Conservation (phyloP, 2,797 vertebrate genomes). For the Paramormyrops hopkinsi region DNA sequence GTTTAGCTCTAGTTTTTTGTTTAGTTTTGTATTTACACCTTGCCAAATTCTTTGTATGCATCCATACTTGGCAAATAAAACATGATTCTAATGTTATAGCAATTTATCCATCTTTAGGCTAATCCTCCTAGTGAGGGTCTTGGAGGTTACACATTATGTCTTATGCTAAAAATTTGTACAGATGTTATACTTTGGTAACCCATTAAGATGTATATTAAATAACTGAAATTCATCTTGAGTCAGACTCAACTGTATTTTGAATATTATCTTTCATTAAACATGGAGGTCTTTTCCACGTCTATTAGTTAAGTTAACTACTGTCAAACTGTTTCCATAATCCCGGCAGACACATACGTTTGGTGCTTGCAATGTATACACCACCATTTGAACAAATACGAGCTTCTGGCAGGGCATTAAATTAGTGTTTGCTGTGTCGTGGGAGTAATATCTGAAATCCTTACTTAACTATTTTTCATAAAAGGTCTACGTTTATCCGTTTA, state of each 20-base stretch:
- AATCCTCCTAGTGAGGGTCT: neutral
- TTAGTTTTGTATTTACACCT: neutral
- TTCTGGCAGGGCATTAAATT: neutral
- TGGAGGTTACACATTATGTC: slow-evolving; percentile 28
- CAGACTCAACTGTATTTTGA: neutral
- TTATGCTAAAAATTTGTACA: slow-evolving; percentile 33
- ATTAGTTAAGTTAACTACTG: neutral
- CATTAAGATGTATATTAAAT: slow-evolving; percentile 44
- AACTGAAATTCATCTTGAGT: slow-evolving; percentile 32
- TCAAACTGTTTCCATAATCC: neutral
- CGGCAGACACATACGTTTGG: neutral
- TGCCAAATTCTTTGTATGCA: neutral
- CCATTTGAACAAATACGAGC: neutral
- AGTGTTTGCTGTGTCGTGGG: neutral
- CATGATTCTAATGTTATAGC: neutral
- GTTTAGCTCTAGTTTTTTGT: neutral
- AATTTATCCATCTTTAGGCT: neutral
- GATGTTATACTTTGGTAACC: slow-evolving; percentile 46
- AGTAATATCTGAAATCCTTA: neutral
- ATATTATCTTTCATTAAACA: neutral
- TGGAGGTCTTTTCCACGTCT: neutral
- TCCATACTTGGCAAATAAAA: neutral
- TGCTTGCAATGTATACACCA: neutral
- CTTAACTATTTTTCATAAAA: neutral
- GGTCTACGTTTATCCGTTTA: neutral